Percentiles rank a stretch among this genome's conserved stretches.
phyloP scores from a whole-genome alignment of 2,888 invertebrate genomes.

The Cremastinae sp. region DNA sequence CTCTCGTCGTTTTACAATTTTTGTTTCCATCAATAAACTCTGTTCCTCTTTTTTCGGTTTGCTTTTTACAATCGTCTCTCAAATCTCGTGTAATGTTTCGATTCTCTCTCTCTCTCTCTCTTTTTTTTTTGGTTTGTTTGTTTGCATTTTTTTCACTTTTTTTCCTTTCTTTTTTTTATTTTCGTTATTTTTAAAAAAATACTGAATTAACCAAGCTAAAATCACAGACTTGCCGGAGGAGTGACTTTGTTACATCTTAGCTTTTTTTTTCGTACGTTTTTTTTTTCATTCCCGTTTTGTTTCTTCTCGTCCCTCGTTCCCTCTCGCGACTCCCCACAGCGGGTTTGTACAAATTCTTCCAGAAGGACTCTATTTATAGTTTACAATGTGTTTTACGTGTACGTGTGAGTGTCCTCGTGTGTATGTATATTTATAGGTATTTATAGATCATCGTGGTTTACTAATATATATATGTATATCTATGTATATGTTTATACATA shows the following conservation, averaged over 20 bases:
- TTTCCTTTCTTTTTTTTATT: constrained; percentile 66
- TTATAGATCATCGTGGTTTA: constrained; percentile 65
- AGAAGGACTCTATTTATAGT: constrained; percentile 77
- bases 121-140: constrained; percentile 53
- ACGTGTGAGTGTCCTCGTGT: constrained; percentile 52
- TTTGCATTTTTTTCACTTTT: background rate
- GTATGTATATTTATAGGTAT: constrained; percentile 59
- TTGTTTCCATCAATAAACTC: constrained; percentile 28
- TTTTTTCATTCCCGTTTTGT: constrained; percentile 30
- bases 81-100: constrained; percentile 49
- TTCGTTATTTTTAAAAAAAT: constrained; percentile 79
- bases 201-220: constrained; percentile 81
- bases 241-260: constrained; percentile 45
- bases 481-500: constrained; percentile 57
- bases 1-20: constrained; percentile 63
- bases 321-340: constrained; percentile 63
- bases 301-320: constrained; percentile 3
- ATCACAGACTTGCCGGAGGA: constrained; percentile 79
- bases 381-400: constrained; percentile 67
- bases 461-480: constrained; percentile 46
- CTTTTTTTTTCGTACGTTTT: background rate
- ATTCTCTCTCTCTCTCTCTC: constrained; percentile 59
- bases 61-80: constrained; percentile 54
- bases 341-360: constrained; percentile 80
- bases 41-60: constrained; percentile 69